Conservation (phyloP, 2,113 vertebrate species). For the Azemiops feae region DNA sequence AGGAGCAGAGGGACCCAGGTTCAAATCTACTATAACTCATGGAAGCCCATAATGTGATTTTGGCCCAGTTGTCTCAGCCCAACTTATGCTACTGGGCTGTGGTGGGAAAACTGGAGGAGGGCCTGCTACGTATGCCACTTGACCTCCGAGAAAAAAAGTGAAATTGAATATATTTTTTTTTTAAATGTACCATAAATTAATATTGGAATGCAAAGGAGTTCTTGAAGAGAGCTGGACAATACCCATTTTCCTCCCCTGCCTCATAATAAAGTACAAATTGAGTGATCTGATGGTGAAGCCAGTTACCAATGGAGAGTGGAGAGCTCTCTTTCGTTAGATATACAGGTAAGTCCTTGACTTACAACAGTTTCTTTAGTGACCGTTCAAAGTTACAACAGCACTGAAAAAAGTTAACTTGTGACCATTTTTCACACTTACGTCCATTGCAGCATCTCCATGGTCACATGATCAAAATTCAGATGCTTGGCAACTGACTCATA, state of each 20-base stretch:
- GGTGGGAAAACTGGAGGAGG: not conserved
- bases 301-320: not conserved
- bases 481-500: not conserved
- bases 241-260: too few species aligned
- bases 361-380: too few species aligned
- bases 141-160: not conserved
- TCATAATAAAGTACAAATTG: too few species aligned
- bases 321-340: not conserved
- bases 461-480: not conserved
- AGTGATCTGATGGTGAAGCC: too few species aligned
- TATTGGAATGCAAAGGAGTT: too few species aligned
- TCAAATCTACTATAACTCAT: not conserved
- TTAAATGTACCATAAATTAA: too few species aligned
- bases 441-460: too few species aligned
- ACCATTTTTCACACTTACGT: too few species aligned
- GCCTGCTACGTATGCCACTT: not conserved
- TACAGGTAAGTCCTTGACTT: too few species aligned
- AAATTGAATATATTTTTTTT: not conserved
- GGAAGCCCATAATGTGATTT: not conserved
- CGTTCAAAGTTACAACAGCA: not conserved
- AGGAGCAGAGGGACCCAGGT: not conserved
- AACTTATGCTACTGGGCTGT: not conserved
- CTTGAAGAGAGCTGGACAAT: not conserved
- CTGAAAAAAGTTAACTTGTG: too few species aligned
- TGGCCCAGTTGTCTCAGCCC: not conserved